Conservation (phyloP, 2,797 vertebrate genomes). For the Miichthys miiuy region DNA sequence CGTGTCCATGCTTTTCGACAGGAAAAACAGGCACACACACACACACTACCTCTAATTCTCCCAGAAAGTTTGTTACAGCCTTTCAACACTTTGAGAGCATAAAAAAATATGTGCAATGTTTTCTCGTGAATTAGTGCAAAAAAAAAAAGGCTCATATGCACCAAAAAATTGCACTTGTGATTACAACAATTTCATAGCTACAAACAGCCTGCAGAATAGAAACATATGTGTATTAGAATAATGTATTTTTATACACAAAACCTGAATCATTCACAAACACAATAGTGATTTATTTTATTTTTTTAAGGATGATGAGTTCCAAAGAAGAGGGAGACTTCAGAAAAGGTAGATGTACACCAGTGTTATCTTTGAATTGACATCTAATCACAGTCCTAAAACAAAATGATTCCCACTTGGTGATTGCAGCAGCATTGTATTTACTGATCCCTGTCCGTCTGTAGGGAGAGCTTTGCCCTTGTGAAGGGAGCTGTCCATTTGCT, state of each 20-base stretch:
- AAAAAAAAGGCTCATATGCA: too few relatives aligned
- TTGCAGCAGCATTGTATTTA: not conserved
- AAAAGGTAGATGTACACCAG: slow-evolving; percentile 80
- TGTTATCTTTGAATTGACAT: not conserved
- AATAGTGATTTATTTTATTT: slow-evolving; percentile 25
- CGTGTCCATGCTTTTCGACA: slow-evolving; percentile 25
- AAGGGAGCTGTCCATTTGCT: slow-evolving; percentile 91
- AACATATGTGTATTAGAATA: not conserved
- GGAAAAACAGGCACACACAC: slow-evolving; percentile 5
- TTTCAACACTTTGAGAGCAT: slow-evolving; percentile 10
- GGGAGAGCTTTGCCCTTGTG: slow-evolving; percentile 95
- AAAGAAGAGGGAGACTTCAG: slow-evolving; percentile 84
- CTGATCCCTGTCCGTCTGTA: slow-evolving; percentile 56
- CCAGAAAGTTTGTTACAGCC: slow-evolving; percentile 3
- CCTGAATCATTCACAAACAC: slow-evolving; percentile 1
- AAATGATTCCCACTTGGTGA: slow-evolving; percentile 5
- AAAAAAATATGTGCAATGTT: not conserved
- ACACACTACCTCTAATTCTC: slow-evolving; percentile 11
- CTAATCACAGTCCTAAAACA: not conserved
- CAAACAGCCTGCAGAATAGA: not conserved
- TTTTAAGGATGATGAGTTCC: slow-evolving; percentile 81
- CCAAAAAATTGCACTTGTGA: too few relatives aligned
- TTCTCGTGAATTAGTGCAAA: not conserved
- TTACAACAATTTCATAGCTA: not conserved
- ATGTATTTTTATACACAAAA: not conserved